Evolutionary conservation across 2,888 invertebrate genomes (phyloP), one percentile per base, ranked within the genome.

Genomic region (Dynastes maya): DNA sequence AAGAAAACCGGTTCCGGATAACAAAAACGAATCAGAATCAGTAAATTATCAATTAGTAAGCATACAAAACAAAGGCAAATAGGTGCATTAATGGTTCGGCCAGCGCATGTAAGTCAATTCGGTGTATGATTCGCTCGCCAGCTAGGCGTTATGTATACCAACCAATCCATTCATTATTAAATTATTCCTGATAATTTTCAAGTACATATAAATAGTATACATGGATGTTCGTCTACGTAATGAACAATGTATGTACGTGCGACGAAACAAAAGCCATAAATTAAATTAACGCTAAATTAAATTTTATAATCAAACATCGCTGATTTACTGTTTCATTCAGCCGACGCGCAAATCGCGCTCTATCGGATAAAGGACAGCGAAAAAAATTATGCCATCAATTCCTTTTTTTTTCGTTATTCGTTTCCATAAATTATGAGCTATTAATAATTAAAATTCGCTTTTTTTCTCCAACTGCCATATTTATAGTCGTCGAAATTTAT

Each of bases 201-300:
- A 70, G 71, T 77, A 77, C 68, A 77, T 77, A 76, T 71, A 71
- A 71, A 71, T 71, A 71, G 71, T 55, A 40, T 37, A 71, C 71
- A 71, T 71, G 55, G 58, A 71, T 72, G 70, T 79, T 79, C 77
- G 77, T 77, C 76, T 80, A 76, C 80, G 84, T 82, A 85, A 85
- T 85, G 84, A 85, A 85, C 85, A 85, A 85, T 84, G 84, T 85
- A 84, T 85, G 82, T 83, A 82, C 84, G 63, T 58, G 71, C 71
- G 53, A 64, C 71, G 71, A 78, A 84, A 82, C 83, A 83, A 79
- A 82, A 82, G 82, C 82, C 81, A 84, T 85, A 85, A 86, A 85
- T 86, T 86, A 85, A 85, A 86, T 85, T 85, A 85, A 86, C 86
- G 85, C 84, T 86, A 85, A 86, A 86, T 85, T 86, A 84, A 85